These are phyloP conservation scores for Polypedilum vanderplanki DNA, from an alignment of 1,140 invertebrate species.

Conservation along the genomic window DNA sequence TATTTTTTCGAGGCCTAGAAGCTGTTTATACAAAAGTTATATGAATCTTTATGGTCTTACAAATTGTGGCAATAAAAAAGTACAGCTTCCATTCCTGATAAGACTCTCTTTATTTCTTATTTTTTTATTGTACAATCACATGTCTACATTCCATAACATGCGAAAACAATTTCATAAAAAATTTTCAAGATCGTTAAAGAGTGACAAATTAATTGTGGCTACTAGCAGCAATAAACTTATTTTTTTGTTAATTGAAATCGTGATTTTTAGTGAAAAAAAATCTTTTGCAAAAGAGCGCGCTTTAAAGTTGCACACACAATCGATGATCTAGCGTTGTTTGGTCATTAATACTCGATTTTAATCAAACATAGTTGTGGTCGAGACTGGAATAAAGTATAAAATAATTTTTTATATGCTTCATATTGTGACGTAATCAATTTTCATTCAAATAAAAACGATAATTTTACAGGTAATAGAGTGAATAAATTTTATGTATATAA, in stretches of 20 bases:
- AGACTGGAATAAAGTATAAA: not conserved
- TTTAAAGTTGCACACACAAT: no score
- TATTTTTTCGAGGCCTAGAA: no score
- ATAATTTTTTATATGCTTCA: not conserved
- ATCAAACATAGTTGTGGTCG: not conserved
- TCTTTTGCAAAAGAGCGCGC: not conserved
- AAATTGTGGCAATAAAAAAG: no score
- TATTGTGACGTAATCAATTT: slow-evolving; percentile 18
- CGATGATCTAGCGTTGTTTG: no score
- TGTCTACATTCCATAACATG: no score
- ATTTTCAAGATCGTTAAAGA: slow-evolving; percentile 7
- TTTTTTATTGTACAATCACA: no score
- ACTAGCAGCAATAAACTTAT: not conserved
- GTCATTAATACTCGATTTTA: not conserved
- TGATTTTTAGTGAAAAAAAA: slow-evolving; percentile 13
- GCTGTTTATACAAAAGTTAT: no score
- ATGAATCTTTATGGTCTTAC: no score
- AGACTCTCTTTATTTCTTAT: no score
- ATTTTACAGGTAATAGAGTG: not conserved
- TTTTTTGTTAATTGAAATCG: not conserved
- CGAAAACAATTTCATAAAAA: not conserved
- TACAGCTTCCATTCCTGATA: no score
- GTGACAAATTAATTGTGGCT: slow-evolving; percentile 2
- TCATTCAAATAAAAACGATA: slow-evolving; percentile 13
- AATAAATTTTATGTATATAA: no score